Evolutionary conservation across 53 echinoderm and acorn worm species (phyloP).

Genomic region (Apostichopus leukothele): DNA sequence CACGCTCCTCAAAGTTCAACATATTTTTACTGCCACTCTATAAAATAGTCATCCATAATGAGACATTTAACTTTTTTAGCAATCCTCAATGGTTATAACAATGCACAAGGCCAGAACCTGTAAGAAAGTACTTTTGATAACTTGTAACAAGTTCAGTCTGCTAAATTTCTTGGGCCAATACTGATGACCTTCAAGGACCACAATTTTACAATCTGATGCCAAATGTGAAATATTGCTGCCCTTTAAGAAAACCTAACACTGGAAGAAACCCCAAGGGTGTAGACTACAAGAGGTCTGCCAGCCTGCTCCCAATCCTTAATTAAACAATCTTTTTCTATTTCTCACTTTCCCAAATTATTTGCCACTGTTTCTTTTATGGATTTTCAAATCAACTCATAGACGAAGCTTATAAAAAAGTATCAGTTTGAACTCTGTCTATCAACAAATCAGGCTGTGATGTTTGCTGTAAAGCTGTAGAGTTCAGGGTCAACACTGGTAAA

Average conservation of each 20-base stretch:
- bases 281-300: neutral
- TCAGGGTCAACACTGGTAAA: neutral
- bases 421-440: neutral
- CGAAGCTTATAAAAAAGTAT: neutral
- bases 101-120: too few species aligned
- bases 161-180: too few species aligned
- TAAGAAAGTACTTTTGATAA: too few species aligned
- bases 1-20: too few species aligned
- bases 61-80: too few species aligned
- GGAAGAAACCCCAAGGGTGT: neutral
- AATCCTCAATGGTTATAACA: too few species aligned
- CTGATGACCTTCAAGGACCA: too few species aligned
- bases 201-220: too few species aligned
- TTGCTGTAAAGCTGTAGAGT: neutral
- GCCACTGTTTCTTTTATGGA: neutral
- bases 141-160: too few species aligned
- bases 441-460: neutral
- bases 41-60: too few species aligned
- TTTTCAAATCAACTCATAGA: neutral
- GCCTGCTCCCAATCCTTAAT: neutral
- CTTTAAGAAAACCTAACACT: neutral
- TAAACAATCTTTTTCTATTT: neutral
- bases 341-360: neutral
- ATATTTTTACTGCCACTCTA: too few species aligned
- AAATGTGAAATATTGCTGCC: neutral